Conservation (phyloP, 2,888 invertebrate species). For the Drosophila kambysellisi region DNA sequence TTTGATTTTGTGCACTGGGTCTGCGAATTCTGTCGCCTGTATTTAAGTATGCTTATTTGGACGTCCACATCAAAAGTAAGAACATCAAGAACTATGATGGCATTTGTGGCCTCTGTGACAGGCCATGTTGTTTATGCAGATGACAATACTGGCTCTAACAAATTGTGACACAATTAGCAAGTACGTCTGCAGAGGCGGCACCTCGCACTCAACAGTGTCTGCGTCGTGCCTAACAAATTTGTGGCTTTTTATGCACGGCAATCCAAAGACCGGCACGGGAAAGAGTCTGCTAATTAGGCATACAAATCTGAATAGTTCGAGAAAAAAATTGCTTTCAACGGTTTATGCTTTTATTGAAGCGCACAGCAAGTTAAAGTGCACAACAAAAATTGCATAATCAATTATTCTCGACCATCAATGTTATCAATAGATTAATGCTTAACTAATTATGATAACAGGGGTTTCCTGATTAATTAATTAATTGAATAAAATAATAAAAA, state of each 20-base stretch:
- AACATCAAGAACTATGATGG: not conserved
- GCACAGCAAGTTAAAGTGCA: not conserved
- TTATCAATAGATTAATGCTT: conserved; percentile 9
- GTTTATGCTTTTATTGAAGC: not conserved
- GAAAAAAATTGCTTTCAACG: not conserved
- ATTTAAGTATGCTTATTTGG: not conserved
- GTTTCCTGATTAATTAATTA: too few relatives aligned
- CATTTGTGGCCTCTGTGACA: not conserved
- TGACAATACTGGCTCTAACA: conserved; percentile 4
- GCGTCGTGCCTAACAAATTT: conserved; percentile 49
- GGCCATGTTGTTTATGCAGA: conserved; percentile 9
- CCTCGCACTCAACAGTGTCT: conserved; percentile 4
- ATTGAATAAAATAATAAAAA: too few relatives aligned
- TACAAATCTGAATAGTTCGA: not conserved
- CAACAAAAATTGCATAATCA: conserved; percentile 38
- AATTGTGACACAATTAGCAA: conserved; percentile 12
- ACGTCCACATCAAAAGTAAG: not conserved
- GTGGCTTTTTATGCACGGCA: conserved; percentile 28
- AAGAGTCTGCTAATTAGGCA: not conserved
- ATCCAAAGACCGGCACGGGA: not conserved
- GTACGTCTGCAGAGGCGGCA: conserved; percentile 1
- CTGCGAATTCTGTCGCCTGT: not conserved
- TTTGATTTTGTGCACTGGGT: not conserved
- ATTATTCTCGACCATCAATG: conserved; percentile 28
- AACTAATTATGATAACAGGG: too few relatives aligned